Conservation (phyloP, 2,888 invertebrate species). For the Trichacis sp. region DNA sequence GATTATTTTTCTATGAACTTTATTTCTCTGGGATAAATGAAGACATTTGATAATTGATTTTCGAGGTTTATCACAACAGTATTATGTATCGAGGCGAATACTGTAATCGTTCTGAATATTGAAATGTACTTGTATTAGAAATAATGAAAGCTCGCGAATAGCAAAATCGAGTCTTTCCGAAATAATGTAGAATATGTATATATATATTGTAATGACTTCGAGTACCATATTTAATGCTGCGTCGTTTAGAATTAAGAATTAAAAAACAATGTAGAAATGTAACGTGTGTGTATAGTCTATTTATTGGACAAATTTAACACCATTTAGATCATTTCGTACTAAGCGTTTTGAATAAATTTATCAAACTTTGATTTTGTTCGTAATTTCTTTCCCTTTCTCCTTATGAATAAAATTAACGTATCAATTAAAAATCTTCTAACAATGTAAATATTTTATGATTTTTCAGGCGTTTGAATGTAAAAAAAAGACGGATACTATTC, state of each 20-base stretch:
- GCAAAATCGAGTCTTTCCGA: not conserved
- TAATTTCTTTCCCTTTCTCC: not conserved
- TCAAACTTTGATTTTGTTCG: not conserved
- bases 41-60: no score
- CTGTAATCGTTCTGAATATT: constrained; percentile 16
- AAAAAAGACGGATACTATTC: no score
- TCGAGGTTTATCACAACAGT: not conserved
- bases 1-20: no score
- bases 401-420: no score
- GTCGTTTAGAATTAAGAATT: no score
- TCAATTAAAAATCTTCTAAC: no score
- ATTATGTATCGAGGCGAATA: not conserved
- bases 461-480: no score
- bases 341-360: not conserved
- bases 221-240: constrained; percentile 12
- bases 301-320: not conserved
- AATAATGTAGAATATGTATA: constrained; percentile 33
- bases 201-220: constrained; percentile 1
- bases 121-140: constrained; percentile 24
- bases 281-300: not conserved
- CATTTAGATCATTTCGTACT: not conserved
- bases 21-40: no score
- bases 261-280: not conserved
- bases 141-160: constrained; percentile 2
- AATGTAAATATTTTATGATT: no score